phyloP scores from a whole-genome alignment of 1,140 invertebrate genomes.

The Ylistrum balloti region DNA sequence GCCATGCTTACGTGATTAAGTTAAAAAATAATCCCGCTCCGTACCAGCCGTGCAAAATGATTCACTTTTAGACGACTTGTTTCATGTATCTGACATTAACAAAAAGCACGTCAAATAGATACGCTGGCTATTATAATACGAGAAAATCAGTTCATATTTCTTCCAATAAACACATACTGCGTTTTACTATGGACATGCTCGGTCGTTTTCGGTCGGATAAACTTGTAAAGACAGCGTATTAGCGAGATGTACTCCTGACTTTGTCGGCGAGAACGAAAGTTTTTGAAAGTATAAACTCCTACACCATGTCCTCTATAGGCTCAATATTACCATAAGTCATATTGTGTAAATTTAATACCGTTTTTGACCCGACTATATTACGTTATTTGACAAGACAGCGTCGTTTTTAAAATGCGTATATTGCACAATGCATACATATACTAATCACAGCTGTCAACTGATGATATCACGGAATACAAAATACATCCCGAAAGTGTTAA shows the following conservation, averaged over 20 bases:
- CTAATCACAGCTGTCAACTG: not conserved
- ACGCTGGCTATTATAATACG: not conserved
- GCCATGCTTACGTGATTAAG: not conserved
- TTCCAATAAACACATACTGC: slow-evolving; percentile 22
- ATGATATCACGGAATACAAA: not conserved
- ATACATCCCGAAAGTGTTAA: not conserved
- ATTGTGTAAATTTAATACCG: not conserved
- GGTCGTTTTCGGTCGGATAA: not conserved
- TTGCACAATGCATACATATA: slow-evolving; percentile 6
- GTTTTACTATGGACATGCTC: not conserved
- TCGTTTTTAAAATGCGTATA: slow-evolving; percentile 9
- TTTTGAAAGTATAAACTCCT: not conserved
- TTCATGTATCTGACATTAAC: not conserved
- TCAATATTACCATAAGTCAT: not conserved
- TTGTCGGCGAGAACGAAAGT: not conserved
- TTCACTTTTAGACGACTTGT: slow-evolving; percentile 23
- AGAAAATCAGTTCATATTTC: slow-evolving; percentile 35
- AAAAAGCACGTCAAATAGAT: not conserved
- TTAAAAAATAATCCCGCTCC: not conserved
- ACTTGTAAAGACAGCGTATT: not conserved
- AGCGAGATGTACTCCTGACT: not conserved
- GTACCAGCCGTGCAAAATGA: not conserved
- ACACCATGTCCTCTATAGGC: not conserved
- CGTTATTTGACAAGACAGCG: slow-evolving; percentile 5
- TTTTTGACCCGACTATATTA: not conserved